A percentile compares a stretch with the other conserved stretches of the same genome.
phyloP scores from a whole-genome alignment of 1,140 invertebrate genomes.

The Drosophila cardini region DNA sequence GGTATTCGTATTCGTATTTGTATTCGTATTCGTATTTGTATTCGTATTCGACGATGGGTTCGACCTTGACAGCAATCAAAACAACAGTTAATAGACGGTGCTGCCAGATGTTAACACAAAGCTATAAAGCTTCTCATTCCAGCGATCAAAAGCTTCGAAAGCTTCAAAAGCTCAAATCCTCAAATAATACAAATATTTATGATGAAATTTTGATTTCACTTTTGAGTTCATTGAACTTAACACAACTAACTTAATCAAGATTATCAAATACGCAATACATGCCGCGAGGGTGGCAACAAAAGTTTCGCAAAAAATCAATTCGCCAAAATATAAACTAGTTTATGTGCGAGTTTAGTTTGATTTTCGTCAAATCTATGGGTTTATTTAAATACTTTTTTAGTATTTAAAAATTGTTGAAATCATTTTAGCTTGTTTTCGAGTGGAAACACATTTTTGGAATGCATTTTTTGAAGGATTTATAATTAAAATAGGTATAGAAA shows the following conservation, averaged over 20 bases:
- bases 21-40: background rate
- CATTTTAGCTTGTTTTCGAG: no score
- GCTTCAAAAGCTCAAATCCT: background rate
- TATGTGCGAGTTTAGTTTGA: no score
- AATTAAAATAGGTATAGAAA: no score
- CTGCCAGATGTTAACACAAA: constrained; percentile 16
- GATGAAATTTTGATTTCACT: constrained; percentile 19
- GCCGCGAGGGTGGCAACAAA: background rate
- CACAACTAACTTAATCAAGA: constrained; percentile 1
- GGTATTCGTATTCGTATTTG: background rate
- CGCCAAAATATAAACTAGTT: background rate
- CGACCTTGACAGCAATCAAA: constrained; percentile 37
- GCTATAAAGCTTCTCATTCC: background rate
- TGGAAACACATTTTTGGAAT: no score
- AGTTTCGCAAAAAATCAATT: background rate
- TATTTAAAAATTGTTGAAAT: no score
- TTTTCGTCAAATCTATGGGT: no score
- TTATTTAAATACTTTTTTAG: no score
- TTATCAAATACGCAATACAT: constrained; percentile 9
- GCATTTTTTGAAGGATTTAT: no score
- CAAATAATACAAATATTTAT: background rate
- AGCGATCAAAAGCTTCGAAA: background rate
- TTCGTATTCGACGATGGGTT: constrained; percentile 12
- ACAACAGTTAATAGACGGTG: constrained; percentile 22
- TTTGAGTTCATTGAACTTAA: constrained; percentile 16